phyloP scores from a whole-genome alignment of 2,113 vertebrate species.

The Crocuta crocuta region DNA sequence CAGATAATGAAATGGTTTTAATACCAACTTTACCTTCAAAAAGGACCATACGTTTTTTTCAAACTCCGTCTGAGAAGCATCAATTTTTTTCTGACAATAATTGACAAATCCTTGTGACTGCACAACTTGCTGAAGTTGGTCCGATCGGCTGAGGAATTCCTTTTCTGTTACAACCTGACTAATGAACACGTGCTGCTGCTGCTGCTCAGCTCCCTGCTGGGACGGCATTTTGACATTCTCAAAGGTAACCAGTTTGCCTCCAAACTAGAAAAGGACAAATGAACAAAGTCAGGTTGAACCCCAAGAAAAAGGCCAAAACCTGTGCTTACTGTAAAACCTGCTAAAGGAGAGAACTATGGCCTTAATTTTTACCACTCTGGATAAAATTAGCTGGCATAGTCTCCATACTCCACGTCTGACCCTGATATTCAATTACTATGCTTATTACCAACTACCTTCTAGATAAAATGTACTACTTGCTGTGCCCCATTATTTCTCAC shows the following conservation, averaged over 20 bases:
- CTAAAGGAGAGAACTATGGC: not conserved
- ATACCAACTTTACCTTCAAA: constrained; percentile 90
- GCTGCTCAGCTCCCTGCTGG: constrained; percentile 86
- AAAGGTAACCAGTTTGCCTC: constrained; percentile 95
- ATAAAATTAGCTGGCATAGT: not conserved
- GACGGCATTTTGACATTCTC: constrained; percentile 88
- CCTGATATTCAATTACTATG: not conserved
- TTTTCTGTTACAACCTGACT: constrained; percentile 97
- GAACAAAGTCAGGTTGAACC: not conserved
- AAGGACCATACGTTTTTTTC: constrained; percentile 97
- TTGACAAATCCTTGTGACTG: constrained; percentile 89
- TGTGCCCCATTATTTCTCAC: not conserved
- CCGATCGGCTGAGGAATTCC: constrained; percentile 91
- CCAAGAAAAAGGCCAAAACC: not conserved
- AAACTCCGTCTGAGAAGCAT: constrained; percentile 91
- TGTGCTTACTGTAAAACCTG: rapidly evolving
- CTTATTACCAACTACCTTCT: not conserved
- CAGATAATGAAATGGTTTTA: constrained; percentile 39
- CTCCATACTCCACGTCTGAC: not conserved
- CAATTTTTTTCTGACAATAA: constrained; percentile 95
- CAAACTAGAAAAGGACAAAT: constrained; percentile 89
- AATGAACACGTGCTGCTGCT: constrained; percentile 87
- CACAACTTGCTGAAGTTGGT: constrained; percentile 93
- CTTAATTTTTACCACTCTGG: not conserved
- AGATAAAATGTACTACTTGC: not conserved